Evolutionary conservation across 1,140 invertebrate species (phyloP), one percentile per base, ranked within the genome.

Genomic region (Odontomachus brunneus): DNA sequence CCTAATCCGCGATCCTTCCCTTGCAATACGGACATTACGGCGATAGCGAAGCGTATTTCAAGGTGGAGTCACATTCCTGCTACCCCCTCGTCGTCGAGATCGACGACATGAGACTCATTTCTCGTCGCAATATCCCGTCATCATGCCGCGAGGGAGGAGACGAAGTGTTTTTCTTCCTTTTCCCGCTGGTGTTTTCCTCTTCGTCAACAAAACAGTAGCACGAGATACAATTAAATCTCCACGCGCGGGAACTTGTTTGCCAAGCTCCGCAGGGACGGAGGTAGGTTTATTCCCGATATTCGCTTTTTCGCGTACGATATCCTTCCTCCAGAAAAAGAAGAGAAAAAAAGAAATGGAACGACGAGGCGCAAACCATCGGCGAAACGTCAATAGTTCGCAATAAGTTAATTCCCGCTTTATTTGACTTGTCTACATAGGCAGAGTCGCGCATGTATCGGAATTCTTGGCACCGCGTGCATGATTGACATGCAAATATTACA

Each of bases 1-100:
- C 15, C 65, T 38, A 63, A 67, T 44, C 49, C 14, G 7, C 49
- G 29, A 55, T 44, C 11, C 19, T 69, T 1, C 3, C 22, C 22
- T 3, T 17, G 29, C 29, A 65, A 29, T 59, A 66, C 29, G n/a
- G 33, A 69, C 71, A 69, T 80, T 80, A 57, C 22, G n/a, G 51
- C 22, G n/a, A 67, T 29, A n/a, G 14, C 57, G 19, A 48, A 71
- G 69, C 4, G 24, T 44, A 80, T 71, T 59, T 48, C 38, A 19
- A 44, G 14, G 14, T 14, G 9, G 14, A 57, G 12, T 17, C n/a
- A 14, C 33, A 24, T 71, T 80, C 69, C 51, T 67, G 24, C 24
- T 63, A 75, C 24, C n/a, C 29, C 17, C n/a, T n/a, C 17, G 22
- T 12, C 29, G 12, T 24, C 29, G 9, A 2, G 17, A 9, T 1